A percentile compares a stretch with the other conserved stretches of the same genome.
Evolutionary conservation across 2,113 vertebrate genomes (phyloP).

Genomic region (Cynopterus brachyotis): DNA sequence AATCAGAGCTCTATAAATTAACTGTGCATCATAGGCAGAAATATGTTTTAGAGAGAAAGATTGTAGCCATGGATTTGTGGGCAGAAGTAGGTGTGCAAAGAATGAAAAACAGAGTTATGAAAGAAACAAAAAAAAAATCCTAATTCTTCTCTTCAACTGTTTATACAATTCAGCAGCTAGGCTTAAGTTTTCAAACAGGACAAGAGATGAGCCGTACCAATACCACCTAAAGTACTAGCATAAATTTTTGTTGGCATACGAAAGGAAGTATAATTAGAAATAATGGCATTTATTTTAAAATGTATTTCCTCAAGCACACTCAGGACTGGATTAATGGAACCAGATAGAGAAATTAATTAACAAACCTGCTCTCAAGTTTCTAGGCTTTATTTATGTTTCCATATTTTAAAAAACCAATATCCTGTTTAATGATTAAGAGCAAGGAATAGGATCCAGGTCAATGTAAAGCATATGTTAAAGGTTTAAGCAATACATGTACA

Average conservation of each 20-base stretch:
- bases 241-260: background rate
- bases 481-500: background rate
- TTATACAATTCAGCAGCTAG: background rate
- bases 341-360: background rate
- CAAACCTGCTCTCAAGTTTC: background rate
- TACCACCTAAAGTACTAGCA: background rate
- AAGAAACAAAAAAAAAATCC: constrained; percentile 56
- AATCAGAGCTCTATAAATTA: constrained; percentile 59
- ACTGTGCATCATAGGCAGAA: constrained; percentile 29
- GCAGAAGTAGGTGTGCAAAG: constrained; percentile 50
- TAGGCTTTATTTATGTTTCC: background rate
- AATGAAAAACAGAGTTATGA: constrained; percentile 54
- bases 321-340: background rate
- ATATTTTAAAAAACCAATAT: background rate
- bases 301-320: background rate
- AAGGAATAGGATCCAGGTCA: background rate
- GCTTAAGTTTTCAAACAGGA: constrained; percentile 25
- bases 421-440: background rate
- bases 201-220: background rate
- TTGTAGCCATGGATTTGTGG: constrained; percentile 51
- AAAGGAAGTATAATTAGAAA: background rate
- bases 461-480: background rate
- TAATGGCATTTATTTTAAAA: background rate
- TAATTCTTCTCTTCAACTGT: background rate
- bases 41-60: background rate